phyloP scores from a whole-genome alignment of 1,140 invertebrate species.

The Andricus grossulariae region DNA sequence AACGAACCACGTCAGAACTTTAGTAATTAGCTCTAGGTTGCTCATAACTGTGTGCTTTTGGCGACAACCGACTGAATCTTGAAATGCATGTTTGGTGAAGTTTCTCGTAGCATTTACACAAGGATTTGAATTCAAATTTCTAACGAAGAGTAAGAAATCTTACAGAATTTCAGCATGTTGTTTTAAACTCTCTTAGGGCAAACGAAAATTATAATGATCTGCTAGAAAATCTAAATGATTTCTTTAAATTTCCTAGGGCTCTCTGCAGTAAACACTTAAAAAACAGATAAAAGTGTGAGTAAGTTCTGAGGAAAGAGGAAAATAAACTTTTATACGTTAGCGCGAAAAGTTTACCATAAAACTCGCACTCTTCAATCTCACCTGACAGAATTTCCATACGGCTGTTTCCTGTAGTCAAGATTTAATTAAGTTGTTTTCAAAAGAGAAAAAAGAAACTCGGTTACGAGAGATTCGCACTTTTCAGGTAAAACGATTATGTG shows the following conservation, averaged over 20 bases:
- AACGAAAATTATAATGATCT: no score
- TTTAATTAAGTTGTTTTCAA: constrained; percentile 6
- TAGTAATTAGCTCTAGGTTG: constrained; percentile 21
- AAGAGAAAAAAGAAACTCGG: constrained; percentile 3
- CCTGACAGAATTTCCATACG: constrained; percentile 21
- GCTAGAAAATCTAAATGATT: no score
- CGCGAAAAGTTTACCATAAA: constrained; percentile 13
- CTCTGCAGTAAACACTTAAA: neutral
- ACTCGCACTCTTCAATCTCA: neutral
- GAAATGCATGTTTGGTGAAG: neutral
- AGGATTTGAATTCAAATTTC: neutral
- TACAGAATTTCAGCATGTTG: neutral
- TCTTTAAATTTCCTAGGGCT: no score
- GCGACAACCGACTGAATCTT: constrained; percentile 17
- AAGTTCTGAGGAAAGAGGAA: neutral
- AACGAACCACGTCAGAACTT: constrained; percentile 7
- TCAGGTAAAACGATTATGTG: neutral
- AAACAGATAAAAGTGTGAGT: neutral
- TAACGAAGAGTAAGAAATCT: neutral
- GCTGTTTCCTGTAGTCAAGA: neutral
- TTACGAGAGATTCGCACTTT: neutral
- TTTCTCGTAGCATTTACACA: neutral
- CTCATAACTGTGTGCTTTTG: constrained; percentile 22
- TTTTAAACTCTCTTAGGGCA: no score
- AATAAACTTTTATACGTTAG: constrained; percentile 17